A percentile compares a stretch with the other conserved stretches of the same genome.
Evolutionary conservation across 2,888 invertebrate species (phyloP).

Genomic region (Eurois occulta): DNA sequence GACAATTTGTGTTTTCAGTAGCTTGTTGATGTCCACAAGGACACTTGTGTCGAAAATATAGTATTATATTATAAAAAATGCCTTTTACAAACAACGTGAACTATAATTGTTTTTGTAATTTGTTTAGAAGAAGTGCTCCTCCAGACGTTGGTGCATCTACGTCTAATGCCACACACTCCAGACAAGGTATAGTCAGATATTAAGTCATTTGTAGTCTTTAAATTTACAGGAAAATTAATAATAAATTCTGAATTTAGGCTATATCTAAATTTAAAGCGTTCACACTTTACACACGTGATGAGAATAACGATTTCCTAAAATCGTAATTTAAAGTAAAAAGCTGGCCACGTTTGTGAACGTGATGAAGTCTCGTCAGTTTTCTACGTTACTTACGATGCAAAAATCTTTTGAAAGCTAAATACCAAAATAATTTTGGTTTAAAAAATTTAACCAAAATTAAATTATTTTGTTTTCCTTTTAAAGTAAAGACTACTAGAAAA

Average conservation of each 20-base stretch:
- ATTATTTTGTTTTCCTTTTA: too few species aligned
- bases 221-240: neutral
- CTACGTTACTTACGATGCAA: neutral
- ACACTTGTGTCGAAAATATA: constrained; percentile 18
- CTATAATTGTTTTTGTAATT: constrained; percentile 40
- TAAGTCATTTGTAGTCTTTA: neutral
- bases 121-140: constrained; percentile 83
- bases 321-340: neutral
- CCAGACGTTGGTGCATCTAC: constrained; percentile 84
- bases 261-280: too few species aligned
- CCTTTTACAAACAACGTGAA: neutral
- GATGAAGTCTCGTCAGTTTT: neutral
- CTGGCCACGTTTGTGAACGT: neutral
- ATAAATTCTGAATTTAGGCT: neutral
- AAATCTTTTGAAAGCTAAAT: neutral
- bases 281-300: neutral
- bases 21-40: neutral
- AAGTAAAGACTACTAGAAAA: too few species aligned
- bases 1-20: constrained; percentile 30
- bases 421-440: too few species aligned
- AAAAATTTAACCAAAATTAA: too few species aligned
- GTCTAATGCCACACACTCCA: constrained; percentile 84
- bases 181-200: constrained; percentile 81
- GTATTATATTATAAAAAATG: constrained; percentile 3
- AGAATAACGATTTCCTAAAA: neutral